A percentile compares a stretch with the other conserved stretches of the same genome.
Conservation (phyloP, 2,888 invertebrate species). For the Cryptosula pallasiana region DNA sequence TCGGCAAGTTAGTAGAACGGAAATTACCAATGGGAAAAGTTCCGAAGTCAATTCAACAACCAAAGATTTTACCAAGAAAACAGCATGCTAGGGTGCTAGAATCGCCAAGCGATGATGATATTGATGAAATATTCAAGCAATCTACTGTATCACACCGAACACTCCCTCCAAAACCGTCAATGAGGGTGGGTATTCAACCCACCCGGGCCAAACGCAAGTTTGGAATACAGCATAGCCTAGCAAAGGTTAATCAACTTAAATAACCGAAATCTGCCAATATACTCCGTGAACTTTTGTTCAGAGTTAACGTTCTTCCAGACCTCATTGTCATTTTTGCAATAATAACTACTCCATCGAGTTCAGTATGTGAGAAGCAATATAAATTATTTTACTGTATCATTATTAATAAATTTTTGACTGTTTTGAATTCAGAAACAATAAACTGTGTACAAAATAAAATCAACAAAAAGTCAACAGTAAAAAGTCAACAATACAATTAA, state of each 20-base stretch:
- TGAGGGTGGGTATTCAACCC: background rate
- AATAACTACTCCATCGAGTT: no score
- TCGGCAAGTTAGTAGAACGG: background rate
- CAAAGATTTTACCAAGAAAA: background rate
- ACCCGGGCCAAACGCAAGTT: background rate
- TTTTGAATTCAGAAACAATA: no score
- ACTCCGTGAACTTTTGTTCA: no score
- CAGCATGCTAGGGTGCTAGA: slow-evolving; percentile 1
- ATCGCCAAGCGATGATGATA: background rate
- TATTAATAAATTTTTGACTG: no score
- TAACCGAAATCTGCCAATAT: no score
- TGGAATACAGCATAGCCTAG: slow-evolving; percentile 23
- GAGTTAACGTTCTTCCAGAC: no score
- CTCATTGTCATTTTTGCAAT: no score
- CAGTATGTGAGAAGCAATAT: no score
- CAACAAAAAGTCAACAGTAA: no score
- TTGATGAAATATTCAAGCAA: slow-evolving; percentile 22
- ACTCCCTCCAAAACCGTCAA: slow-evolving; percentile 2
- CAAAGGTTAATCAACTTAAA: background rate
- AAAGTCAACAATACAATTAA: no score
- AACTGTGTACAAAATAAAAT: no score
- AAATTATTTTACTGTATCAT: no score
- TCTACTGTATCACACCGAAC: background rate
- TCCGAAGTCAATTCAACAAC: slow-evolving; percentile 6
- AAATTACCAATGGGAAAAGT: slow-evolving; percentile 12